Conservation (phyloP, 1,140 invertebrate genomes). For the Frieseomelitta varia region DNA sequence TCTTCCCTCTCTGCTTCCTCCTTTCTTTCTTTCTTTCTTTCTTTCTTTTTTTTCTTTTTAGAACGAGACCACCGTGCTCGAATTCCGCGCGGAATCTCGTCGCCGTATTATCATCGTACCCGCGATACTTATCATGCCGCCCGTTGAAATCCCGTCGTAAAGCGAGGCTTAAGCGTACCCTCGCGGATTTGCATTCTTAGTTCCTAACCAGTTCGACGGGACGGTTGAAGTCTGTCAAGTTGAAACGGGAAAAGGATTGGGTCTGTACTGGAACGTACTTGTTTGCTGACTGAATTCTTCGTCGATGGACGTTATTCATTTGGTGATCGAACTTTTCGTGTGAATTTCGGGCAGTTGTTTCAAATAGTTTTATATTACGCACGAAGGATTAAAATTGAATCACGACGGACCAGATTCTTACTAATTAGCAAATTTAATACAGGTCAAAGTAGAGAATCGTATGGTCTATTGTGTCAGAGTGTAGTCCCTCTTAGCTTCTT, state of each 20-base stretch:
- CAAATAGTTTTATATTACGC: too few species aligned
- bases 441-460: too few species aligned
- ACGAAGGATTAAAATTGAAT: too few species aligned
- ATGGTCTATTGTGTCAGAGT: too few species aligned
- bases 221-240: not conserved
- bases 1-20: not conserved
- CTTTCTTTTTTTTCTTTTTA: not conserved
- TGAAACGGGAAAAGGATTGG: not conserved
- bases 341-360: too few species aligned
- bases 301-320: too few species aligned
- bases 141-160: conserved; percentile 15
- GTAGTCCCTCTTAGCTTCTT: too few species aligned
- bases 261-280: not conserved
- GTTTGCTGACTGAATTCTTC: too few species aligned
- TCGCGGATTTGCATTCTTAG: conserved; percentile 10
- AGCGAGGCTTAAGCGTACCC: not conserved
- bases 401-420: too few species aligned
- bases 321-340: too few species aligned
- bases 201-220: not conserved
- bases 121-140: not conserved
- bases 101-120: not conserved
- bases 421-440: too few species aligned
- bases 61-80: conserved; percentile 46
- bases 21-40: too few species aligned
- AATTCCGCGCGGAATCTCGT: conserved; percentile 25